These are phyloP conservation scores for Tenthredo mesomela DNA, from an alignment of 2,888 invertebrate species.

Conservation along the genomic window DNA sequence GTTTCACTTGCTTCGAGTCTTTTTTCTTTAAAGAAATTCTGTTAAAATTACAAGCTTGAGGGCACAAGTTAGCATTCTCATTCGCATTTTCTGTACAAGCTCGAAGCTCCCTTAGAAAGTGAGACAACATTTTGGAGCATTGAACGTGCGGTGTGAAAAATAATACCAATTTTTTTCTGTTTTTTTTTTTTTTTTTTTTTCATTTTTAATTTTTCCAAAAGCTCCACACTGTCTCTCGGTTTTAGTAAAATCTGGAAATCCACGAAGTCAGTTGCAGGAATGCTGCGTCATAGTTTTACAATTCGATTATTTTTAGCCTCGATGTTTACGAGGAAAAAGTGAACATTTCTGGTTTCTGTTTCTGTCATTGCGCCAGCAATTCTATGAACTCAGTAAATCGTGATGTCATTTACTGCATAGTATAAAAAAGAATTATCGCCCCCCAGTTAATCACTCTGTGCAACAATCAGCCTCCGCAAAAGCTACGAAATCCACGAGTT, in stretches of 20 bases:
- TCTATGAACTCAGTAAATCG: conserved; percentile 42
- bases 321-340: conserved; percentile 48
- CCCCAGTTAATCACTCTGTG: neutral
- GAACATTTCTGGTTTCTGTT: conserved; percentile 54
- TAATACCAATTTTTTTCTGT: neutral
- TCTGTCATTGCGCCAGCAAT: conserved; percentile 43
- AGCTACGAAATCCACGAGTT: neutral
- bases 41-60: neutral
- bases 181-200: neutral
- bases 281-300: conserved; percentile 43
- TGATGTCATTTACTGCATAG: conserved; percentile 16
- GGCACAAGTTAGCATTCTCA: neutral
- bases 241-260: conserved; percentile 45
- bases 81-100: neutral
- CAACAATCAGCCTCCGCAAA: neutral
- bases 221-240: neutral
- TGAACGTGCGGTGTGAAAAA: neutral
- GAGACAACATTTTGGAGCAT: neutral
- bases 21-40: neutral
- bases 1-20: neutral
- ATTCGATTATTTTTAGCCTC: conserved; percentile 54
- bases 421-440: conserved; percentile 1
- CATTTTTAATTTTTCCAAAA: neutral
- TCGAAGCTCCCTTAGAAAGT: neutral
- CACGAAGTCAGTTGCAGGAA: neutral